Evolutionary conservation across 92 coral and sea anemone species (phyloP), one percentile per base, ranked within the genome.

Genomic region (Phenganax stokvisi): DNA sequence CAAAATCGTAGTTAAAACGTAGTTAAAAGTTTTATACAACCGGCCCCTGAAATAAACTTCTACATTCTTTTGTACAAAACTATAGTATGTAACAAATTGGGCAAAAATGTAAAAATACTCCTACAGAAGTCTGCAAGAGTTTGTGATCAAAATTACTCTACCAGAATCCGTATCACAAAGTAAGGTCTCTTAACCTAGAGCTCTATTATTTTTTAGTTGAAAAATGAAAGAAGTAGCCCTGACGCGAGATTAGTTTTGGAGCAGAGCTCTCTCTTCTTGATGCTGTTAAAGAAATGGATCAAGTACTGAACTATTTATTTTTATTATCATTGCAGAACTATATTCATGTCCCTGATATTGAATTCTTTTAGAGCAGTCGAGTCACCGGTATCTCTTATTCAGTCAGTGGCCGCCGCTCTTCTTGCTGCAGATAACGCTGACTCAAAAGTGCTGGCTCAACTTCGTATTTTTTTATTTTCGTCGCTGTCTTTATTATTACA

Each of bases 261-360:
- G 78, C 76, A 86, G 69, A 89, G 91, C 65, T 88, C 97, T 54
- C 76, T 90, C 47, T 94, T 85, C 53, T 79, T 94, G 86, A 86
- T 94, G 90, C 79, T 94, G 51, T 85, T 94, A 56, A 89, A 85
- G 68, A 89, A 85, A 73, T 94, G 98, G 98, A 94, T 92, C 61
- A 89, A 89, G 98, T 94, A 79, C 3, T 12, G 52, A 57, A 20
- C 9, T 25, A 61, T 61, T 61, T 61, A 17, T 13, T 61, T 8
- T 12, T 17, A 61, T 15, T 13, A 61, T 61, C 5, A 1, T 28
- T 61, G 15, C 28, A 61, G 7, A 28, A 58, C 7, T 58, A 12
- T n/a, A 61, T 61, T 61, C 15, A 15, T 61, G 12, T 61, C 27
- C 15, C 25, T 61, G 27, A 15, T 61, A 7, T 61, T 17, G 28